phyloP scores from a whole-genome alignment of 2,888 invertebrate species.

The Rotaria sp. region DNA sequence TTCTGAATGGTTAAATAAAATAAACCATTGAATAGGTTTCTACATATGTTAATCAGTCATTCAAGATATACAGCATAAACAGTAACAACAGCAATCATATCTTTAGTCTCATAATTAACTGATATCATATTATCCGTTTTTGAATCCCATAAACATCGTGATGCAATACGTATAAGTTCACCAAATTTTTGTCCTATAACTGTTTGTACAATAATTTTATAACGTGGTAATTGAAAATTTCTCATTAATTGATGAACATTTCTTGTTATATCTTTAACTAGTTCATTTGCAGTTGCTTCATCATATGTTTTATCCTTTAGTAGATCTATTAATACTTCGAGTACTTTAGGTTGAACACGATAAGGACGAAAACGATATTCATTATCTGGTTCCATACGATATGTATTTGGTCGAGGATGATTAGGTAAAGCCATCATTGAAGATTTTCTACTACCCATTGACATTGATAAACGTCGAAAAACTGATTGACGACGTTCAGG shows the following conservation, averaged over 20 bases:
- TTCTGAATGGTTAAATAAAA: background rate
- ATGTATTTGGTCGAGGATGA: slow-evolving; percentile 44
- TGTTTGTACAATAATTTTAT: slow-evolving; percentile 45
- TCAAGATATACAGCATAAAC: background rate
- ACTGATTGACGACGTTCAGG: slow-evolving; percentile 25
- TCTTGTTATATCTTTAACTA: background rate
- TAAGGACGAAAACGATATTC: slow-evolving; percentile 44
- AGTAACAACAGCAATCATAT: slow-evolving; percentile 20
- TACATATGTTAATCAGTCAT: background rate
- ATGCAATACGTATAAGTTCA: slow-evolving; percentile 44
- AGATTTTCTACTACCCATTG: slow-evolving; percentile 11
- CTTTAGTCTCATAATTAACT: slow-evolving; percentile 34
- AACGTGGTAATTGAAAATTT: slow-evolving; percentile 44
- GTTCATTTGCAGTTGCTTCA: background rate
- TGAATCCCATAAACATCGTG: slow-evolving; percentile 45
- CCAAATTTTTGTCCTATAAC: slow-evolving; percentile 44
- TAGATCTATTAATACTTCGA: background rate
- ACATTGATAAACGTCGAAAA: slow-evolving; percentile 27
- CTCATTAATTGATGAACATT: slow-evolving; percentile 41
- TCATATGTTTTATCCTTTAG: background rate
- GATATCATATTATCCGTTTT: slow-evolving; percentile 44
- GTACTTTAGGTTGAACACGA: slow-evolving; percentile 37
- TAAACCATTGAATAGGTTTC: background rate
- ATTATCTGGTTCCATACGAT: slow-evolving; percentile 45
- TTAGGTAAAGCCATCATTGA: background rate